A percentile compares a stretch with the other conserved stretches of the same genome.
phyloP scores from a whole-genome alignment of 2,888 invertebrate genomes.

The Operophtera brumata region DNA sequence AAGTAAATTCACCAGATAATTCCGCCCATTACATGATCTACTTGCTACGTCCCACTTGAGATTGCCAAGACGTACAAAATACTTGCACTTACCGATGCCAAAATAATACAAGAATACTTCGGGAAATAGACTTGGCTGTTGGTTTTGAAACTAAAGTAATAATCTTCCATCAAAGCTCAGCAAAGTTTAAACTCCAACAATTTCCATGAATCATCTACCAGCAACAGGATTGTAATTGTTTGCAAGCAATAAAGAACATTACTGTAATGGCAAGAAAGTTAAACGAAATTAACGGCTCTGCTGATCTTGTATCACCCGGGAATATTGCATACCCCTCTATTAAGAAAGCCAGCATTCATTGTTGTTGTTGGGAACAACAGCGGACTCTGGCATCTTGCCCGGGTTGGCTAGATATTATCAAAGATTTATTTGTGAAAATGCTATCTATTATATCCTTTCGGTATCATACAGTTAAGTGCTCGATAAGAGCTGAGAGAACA shows the following conservation, averaged over 20 bases:
- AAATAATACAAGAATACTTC: constrained; percentile 10
- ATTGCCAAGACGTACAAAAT: constrained; percentile 19
- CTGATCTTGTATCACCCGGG: too few species aligned
- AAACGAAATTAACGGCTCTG: background rate
- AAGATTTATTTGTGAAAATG: constrained; percentile 9
- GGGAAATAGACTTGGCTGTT: constrained; percentile 9
- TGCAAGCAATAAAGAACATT: constrained; percentile 5
- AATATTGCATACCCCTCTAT: background rate
- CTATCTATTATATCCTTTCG: constrained; percentile 2
- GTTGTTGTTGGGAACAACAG: constrained; percentile 8
- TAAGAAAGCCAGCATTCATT: constrained; percentile 9
- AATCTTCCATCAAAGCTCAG: background rate
- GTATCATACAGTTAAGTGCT: background rate
- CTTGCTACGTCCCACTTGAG: background rate
- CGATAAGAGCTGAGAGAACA: background rate
- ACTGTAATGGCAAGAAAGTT: constrained; percentile 9
- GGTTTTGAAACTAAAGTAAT: background rate
- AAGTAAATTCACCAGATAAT: too few species aligned
- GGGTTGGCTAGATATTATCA: background rate
- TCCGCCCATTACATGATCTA: background rate
- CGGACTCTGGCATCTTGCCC: constrained; percentile 17
- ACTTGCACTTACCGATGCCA: constrained; percentile 15
- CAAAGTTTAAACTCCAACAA: background rate
- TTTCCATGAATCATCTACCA: background rate
- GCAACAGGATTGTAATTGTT: background rate